These are phyloP conservation scores for Oncorhynchus tshawytscha DNA, from an alignment of 2,113 vertebrate genomes.

Conservation along the genomic window DNA sequence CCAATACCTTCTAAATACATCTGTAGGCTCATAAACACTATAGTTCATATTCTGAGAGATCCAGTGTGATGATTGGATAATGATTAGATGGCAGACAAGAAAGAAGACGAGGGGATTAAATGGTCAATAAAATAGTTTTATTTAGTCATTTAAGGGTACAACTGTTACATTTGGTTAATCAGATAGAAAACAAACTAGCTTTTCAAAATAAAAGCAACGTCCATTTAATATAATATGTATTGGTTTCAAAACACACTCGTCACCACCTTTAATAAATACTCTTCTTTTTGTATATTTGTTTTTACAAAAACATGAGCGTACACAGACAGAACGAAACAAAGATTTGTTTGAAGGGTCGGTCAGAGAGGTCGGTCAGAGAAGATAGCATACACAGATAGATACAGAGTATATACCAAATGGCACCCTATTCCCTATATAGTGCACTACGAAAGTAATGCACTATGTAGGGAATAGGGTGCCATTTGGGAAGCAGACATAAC, in stretches of 20 bases:
- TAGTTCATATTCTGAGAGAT: background rate
- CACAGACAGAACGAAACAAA: slow-evolving; percentile 22
- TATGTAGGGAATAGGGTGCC: slow-evolving; percentile 20
- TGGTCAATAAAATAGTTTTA: slow-evolving; percentile 64
- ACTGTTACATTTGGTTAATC: slow-evolving; percentile 66
- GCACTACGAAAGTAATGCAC: too few species aligned
- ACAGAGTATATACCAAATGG: too few species aligned
- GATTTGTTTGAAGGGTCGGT: slow-evolving; percentile 52
- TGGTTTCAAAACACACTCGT: slow-evolving; percentile 64
- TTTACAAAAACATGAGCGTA: slow-evolving; percentile 62
- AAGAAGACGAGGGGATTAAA: background rate
- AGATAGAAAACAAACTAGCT: slow-evolving; percentile 75
- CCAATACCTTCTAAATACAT: too few species aligned
- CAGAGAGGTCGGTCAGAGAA: slow-evolving; percentile 23
- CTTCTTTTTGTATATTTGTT: slow-evolving; percentile 44
- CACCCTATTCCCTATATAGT: too few species aligned
- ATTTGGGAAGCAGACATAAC: slow-evolving; percentile 24
- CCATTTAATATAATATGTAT: slow-evolving; percentile 61
- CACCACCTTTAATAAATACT: slow-evolving; percentile 75
- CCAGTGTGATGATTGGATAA: background rate
- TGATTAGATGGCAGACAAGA: background rate
- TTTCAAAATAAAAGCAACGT: slow-evolving; percentile 78
- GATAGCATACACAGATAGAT: slow-evolving; percentile 43
- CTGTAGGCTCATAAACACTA: background rate
- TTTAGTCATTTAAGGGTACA: slow-evolving; percentile 69